Percentiles rank a stretch among this genome's conserved stretches.
phyloP scores from a whole-genome alignment of 1,140 invertebrate genomes.

The Pantala flavescens region DNA sequence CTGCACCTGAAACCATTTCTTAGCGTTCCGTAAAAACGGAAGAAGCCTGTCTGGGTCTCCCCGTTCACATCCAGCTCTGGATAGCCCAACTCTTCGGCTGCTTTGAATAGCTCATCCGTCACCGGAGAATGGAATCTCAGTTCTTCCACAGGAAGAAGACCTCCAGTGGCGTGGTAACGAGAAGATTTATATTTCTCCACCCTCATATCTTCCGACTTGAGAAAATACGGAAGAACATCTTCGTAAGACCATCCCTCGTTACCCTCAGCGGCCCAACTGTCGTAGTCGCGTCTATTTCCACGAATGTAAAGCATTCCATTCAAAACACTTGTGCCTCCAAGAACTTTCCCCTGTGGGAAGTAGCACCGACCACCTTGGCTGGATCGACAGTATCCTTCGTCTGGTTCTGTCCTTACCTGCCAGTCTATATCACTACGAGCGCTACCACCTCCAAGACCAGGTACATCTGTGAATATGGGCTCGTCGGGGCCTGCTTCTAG shows the following conservation, averaged over 20 bases:
- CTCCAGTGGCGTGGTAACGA: slow-evolving; percentile 56
- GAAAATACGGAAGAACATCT: slow-evolving; percentile 72
- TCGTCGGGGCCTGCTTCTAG: slow-evolving; percentile 83
- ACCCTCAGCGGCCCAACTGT: slow-evolving; percentile 43
- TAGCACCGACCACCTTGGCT: slow-evolving; percentile 75
- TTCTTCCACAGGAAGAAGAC: slow-evolving; percentile 54
- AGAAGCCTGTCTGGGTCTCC: slow-evolving; percentile 58
- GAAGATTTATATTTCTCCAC: slow-evolving; percentile 46
- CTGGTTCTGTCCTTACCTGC: slow-evolving; percentile 82
- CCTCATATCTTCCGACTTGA: slow-evolving; percentile 57
- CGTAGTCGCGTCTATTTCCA: slow-evolving; percentile 45
- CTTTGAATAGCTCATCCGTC: slow-evolving; percentile 50
- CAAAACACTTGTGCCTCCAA: slow-evolving; percentile 32
- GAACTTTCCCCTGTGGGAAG: slow-evolving; percentile 22
- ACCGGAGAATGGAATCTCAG: slow-evolving; percentile 49
- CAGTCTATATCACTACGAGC: slow-evolving; percentile 78
- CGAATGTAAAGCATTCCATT: slow-evolving; percentile 49
- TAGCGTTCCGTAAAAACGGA: slow-evolving; percentile 60
- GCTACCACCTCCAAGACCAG: slow-evolving; percentile 59
- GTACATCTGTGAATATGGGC: slow-evolving; percentile 69
- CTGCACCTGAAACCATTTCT: slow-evolving; percentile 73
- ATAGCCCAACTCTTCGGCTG: slow-evolving; percentile 60
- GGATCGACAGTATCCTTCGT: slow-evolving; percentile 60
- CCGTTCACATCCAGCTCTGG: slow-evolving; percentile 61
- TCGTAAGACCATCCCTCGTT: slow-evolving; percentile 60